Conservation (phyloP, 1,140 invertebrate genomes). For the Matsumurasca onukii region DNA sequence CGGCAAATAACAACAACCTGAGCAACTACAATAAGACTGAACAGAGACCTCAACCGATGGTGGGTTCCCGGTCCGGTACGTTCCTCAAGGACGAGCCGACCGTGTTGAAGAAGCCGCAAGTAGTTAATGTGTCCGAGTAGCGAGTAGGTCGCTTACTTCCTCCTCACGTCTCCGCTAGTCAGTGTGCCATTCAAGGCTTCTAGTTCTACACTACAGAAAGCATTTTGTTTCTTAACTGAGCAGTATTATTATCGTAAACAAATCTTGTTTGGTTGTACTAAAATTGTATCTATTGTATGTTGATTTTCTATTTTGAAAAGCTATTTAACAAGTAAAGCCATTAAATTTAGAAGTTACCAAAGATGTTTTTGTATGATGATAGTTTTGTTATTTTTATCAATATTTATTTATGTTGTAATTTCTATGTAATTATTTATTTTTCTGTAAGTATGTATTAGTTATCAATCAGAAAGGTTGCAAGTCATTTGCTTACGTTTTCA, state of each 20-base stretch:
- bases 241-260: neutral
- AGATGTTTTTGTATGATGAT: slow-evolving; percentile 6
- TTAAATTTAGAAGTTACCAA: slow-evolving; percentile 15
- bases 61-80: slow-evolving; percentile 63
- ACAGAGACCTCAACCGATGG: slow-evolving; percentile 42
- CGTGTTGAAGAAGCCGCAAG: slow-evolving; percentile 53
- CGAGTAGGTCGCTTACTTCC: neutral
- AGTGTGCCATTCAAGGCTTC: slow-evolving; percentile 34
- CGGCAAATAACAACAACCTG: slow-evolving; percentile 4
- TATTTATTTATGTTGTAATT: neutral
- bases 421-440: neutral
- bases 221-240: neutral
- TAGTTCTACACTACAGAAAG: neutral
- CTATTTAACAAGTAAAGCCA: neutral
- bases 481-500: neutral
- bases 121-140: slow-evolving; percentile 43
- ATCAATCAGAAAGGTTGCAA: neutral
- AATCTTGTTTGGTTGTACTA: neutral
- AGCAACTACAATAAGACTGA: slow-evolving; percentile 31
- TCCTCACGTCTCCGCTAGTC: slow-evolving; percentile 30
- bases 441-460: neutral
- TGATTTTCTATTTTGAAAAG: neutral
- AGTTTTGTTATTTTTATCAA: neutral
- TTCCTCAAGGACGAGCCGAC: slow-evolving; percentile 70
- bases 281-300: neutral